Evolutionary conservation across 2,888 invertebrate genomes (phyloP).

Genomic region (Noctuana brunneofusca): DNA sequence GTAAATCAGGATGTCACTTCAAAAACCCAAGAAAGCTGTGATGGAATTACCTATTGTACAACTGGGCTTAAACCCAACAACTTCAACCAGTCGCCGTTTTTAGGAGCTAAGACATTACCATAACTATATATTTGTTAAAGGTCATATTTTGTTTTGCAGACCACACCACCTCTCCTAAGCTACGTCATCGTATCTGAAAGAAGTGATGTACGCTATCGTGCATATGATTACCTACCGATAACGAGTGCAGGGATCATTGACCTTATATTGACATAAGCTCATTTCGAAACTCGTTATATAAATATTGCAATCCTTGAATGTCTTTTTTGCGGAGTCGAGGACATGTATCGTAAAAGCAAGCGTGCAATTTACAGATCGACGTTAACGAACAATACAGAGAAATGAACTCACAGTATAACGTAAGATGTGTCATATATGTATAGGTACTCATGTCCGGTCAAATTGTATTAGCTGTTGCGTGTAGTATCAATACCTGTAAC

Average conservation of each 20-base stretch:
- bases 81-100: too few species aligned
- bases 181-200: slow-evolving; percentile 14
- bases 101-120: too few species aligned
- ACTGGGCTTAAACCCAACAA: too few species aligned
- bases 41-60: background rate
- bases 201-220: slow-evolving; percentile 12
- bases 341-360: slow-evolving; percentile 36
- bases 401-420: slow-evolving; percentile 48
- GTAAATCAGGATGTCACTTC: background rate
- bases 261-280: slow-evolving; percentile 41
- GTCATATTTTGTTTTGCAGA: too few species aligned
- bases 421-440: slow-evolving; percentile 49
- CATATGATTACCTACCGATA: slow-evolving; percentile 23
- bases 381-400: slow-evolving; percentile 43
- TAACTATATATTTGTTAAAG: too few species aligned
- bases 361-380: slow-evolving; percentile 42
- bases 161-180: too few species aligned
- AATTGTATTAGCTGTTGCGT: slow-evolving; percentile 44
- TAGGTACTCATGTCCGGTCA: slow-evolving; percentile 46
- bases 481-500: slow-evolving; percentile 64
- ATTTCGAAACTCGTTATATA: slow-evolving; percentile 34
- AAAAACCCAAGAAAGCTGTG: background rate
- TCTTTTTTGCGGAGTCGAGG: slow-evolving; percentile 10
- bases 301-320: slow-evolving; percentile 34
- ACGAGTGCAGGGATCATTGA: slow-evolving; percentile 45